These are phyloP conservation scores for Noctua pronuba DNA, from an alignment of 2,888 invertebrate species.

Conservation along the genomic window DNA sequence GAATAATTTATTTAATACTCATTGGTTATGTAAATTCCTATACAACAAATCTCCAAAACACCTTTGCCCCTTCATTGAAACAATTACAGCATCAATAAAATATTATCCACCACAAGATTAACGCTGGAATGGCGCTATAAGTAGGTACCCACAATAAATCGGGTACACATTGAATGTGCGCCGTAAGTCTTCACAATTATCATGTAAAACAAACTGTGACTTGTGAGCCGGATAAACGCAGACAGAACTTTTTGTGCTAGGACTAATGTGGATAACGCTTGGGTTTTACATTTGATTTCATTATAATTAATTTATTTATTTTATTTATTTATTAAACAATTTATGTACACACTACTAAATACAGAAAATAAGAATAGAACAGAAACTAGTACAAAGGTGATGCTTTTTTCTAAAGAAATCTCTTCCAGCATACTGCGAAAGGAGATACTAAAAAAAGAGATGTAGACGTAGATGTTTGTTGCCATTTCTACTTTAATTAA, in stretches of 20 bases:
- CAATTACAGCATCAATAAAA: constrained; percentile 32
- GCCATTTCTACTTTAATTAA: too few relatives aligned
- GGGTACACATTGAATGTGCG: constrained; percentile 44
- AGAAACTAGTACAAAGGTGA: too few relatives aligned
- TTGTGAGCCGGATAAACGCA: constrained; percentile 50
- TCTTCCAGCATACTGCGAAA: too few relatives aligned
- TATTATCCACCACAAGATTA: constrained; percentile 32
- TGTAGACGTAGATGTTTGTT: too few relatives aligned
- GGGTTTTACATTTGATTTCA: too few relatives aligned
- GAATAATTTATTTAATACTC: not conserved
- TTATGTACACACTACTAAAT: too few relatives aligned
- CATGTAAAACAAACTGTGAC: constrained; percentile 79
- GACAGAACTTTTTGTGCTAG: constrained; percentile 59
- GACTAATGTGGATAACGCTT: constrained; percentile 53
- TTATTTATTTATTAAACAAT: too few relatives aligned
- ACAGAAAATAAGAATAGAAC: too few relatives aligned
- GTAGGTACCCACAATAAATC: constrained; percentile 39
- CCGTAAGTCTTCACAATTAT: constrained; percentile 76
- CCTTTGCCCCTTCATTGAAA: constrained; percentile 4
- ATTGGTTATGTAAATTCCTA: not conserved
- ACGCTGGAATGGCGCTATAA: not conserved
- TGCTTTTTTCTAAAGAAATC: too few relatives aligned
- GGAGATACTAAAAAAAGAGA: too few relatives aligned
- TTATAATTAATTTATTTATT: too few relatives aligned
- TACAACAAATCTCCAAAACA: not conserved